phyloP scores from a whole-genome alignment of 2,113 vertebrate species.

The Choloepus hoffmanni region DNA sequence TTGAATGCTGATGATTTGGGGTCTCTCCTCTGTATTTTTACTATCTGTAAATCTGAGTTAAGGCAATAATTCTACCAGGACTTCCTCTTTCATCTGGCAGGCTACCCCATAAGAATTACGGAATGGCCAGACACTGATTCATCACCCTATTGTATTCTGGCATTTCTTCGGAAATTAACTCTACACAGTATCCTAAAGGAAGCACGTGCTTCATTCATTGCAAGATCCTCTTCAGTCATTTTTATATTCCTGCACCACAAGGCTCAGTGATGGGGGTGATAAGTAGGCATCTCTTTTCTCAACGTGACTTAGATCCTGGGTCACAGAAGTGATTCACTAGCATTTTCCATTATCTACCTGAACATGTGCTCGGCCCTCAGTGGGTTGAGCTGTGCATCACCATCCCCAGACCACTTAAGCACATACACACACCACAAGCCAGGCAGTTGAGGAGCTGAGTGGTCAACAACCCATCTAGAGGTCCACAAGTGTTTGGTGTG shows the following conservation, averaged over 20 bases:
- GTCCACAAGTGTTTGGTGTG: too few species aligned
- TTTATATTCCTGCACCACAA: not conserved
- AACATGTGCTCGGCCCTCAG: not conserved
- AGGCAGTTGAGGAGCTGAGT: fast-evolving
- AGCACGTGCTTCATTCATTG: fast-evolving
- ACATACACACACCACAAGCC: fast-evolving
- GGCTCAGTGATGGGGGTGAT: fast-evolving
- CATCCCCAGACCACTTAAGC: not conserved
- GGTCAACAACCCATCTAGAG: not conserved
- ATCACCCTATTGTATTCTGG: too few species aligned
- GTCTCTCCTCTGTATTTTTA: not conserved
- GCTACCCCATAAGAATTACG: fast-evolving
- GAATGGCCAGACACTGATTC: not conserved
- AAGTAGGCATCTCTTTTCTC: not conserved
- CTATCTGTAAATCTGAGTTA: not conserved
- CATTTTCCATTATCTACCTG: not conserved
- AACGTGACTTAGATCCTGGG: not conserved
- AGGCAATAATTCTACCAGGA: not conserved
- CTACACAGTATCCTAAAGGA: not conserved
- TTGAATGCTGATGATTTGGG: not conserved
- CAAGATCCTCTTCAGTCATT: fast-evolving
- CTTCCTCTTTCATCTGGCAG: not conserved
- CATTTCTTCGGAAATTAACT: not conserved
- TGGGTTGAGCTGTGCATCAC: fast-evolving
- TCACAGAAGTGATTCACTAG: not conserved